Evolutionary conservation across 2,797 vertebrate species (phyloP).

Genomic region (Mormyrops attenuatus): DNA sequence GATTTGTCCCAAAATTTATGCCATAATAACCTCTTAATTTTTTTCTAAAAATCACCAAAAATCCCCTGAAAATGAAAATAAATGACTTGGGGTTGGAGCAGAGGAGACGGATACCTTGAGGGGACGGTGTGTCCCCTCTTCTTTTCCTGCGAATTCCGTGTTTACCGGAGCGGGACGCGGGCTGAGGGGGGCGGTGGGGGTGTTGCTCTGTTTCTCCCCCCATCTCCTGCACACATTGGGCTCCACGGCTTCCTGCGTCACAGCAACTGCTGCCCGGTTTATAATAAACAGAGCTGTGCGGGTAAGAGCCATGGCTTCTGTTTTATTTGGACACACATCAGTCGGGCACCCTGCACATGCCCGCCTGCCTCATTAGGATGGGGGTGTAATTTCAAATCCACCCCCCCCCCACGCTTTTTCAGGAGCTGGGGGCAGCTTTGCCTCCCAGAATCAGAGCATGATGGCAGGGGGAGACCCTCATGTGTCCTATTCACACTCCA

Average conservation of each 20-base stretch:
- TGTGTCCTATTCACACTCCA: neutral
- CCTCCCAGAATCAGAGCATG: neutral
- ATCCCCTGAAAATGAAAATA: neutral
- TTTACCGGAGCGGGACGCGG: neutral
- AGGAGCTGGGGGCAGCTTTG: neutral
- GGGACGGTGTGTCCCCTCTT: neutral
- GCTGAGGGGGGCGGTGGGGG: conserved; percentile 34
- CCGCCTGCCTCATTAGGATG: neutral
- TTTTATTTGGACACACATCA: conserved; percentile 12
- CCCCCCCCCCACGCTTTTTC: neutral
- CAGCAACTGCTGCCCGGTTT: conserved; percentile 50
- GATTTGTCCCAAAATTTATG: neutral
- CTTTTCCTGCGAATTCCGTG: neutral
- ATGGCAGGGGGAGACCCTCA: neutral
- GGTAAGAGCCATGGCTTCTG: neutral
- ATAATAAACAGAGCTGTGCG: conserved; percentile 47
- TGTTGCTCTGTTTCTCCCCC: conserved; percentile 41
- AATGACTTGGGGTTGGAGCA: neutral
- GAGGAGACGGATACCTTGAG: neutral
- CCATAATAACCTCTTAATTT: neutral
- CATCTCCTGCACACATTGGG: conserved; percentile 22
- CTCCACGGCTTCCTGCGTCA: conserved; percentile 46
- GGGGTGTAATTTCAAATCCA: neutral
- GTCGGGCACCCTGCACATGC: neutral
- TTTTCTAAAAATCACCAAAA: neutral